A percentile compares a stretch with the other conserved stretches of the same genome.
Evolutionary conservation across 92 coral and sea anemone species (phyloP).

Genomic region (Epizoanthus stellaris): DNA sequence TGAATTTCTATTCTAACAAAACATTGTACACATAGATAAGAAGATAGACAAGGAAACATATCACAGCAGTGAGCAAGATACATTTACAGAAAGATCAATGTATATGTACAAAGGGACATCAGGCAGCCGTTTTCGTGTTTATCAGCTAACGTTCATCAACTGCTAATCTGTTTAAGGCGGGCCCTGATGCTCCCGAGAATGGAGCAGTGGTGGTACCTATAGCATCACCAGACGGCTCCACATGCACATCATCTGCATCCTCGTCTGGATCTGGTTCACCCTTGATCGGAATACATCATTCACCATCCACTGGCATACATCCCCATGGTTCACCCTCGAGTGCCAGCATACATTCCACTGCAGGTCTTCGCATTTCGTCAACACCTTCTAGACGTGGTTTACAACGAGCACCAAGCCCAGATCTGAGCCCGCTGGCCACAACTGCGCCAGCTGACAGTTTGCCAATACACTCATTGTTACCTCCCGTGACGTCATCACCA

Average conservation of each 20-base stretch:
- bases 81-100: no score
- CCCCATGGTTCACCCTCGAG: neutral
- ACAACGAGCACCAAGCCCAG: slow-evolving; percentile 35
- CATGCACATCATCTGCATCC: slow-evolving; percentile 2
- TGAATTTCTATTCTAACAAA: no score
- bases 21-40: no score
- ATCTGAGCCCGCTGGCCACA: slow-evolving; percentile 38
- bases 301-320: slow-evolving; percentile 3
- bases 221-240: neutral
- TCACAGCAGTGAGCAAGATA: no score
- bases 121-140: neutral
- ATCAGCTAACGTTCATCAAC: neutral
- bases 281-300: neutral
- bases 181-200: neutral
- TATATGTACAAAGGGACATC: no score
- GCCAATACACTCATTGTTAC: neutral
- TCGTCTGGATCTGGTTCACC: slow-evolving; percentile 11
- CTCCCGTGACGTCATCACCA: neutral
- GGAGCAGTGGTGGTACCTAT: neutral
- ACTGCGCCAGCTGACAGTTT: neutral
- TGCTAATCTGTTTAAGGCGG: neutral
- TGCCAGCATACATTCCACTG: neutral
- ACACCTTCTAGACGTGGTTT: slow-evolving; percentile 29
- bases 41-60: no score
- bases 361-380: slow-evolving; percentile 10